Base-by-base conservation (phyloP, 2,888 invertebrate genomes). In the Galeopsomyia nigrocyanea region DNA sequence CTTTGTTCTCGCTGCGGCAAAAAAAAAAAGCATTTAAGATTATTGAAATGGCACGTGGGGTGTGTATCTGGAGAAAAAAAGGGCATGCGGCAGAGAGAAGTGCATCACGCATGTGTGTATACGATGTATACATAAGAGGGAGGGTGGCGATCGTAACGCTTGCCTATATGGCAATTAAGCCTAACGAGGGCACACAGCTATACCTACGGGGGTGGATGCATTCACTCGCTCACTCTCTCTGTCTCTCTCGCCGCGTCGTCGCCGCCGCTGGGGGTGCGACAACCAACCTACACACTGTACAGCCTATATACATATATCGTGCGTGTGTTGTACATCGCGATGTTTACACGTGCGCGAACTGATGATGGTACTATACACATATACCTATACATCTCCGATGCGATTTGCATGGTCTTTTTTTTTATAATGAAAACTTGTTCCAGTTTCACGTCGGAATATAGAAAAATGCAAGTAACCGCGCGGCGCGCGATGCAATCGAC, bases 261-360 rank as follows among this genome's bases (percentile, higher is more conserved):
- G 47, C 46, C 66, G 47, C 71, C 55, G 47, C 51, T 39, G 39
- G 39, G 39, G 39, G 39, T 39, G 39, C 39, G 39, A 39, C 39
- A 39, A 10, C 10, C 39, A 10, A 39, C 39, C 10, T 39, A 39
- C 39, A 10, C 13, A 13, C 26, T 31, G 31, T 31, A 7, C 7
- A 7, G 3, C 3, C 31, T 31, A 31, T 31, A 31, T 31, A 7
- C 7, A 31, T 31, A 39, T 3, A 7, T 7, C 39, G 39, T 47
- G n/a, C 6, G 21, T 19, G 10, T 61, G 21, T 10, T 61, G 47
- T 16, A 46, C n/a, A 57, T 50, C 50, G 62, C 17, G 58, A 58
- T 64, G 68, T 68, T 72, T 64, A 68, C 72, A 72, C 72, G 67
- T 68, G 72, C 68, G 68, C 64, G 58, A 68, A 64, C 67, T 62